phyloP scores from a whole-genome alignment of 1,140 invertebrate genomes.

The Probaryconus sp. region DNA sequence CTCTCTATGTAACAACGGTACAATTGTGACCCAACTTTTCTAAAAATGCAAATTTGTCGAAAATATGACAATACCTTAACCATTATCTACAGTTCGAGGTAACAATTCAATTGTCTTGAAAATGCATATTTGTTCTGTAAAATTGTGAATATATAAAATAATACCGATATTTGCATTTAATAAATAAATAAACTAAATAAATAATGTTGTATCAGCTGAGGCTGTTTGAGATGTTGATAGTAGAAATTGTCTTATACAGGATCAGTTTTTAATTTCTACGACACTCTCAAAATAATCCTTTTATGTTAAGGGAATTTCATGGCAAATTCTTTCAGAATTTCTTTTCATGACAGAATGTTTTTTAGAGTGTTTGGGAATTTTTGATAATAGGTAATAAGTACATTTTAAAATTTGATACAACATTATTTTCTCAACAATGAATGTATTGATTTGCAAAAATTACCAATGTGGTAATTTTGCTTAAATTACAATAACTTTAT shows the following conservation, averaged over 20 bases:
- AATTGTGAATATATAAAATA: slow-evolving; percentile 24
- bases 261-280: too few species aligned
- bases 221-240: too few species aligned
- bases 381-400: not conserved
- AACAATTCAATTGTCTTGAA: slow-evolving; percentile 37
- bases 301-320: too few species aligned
- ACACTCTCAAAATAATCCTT: slow-evolving; percentile 7
- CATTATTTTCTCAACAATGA: slow-evolving; percentile 28
- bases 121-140: slow-evolving; percentile 21
- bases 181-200: slow-evolving; percentile 1
- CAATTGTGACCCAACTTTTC: too few species aligned
- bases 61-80: slow-evolving; percentile 29
- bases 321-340: too few species aligned
- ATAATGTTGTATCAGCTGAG: slow-evolving; percentile 34
- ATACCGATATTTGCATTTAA: slow-evolving; percentile 3
- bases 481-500: not conserved
- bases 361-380: too few species aligned
- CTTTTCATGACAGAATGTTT: too few species aligned
- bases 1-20: too few species aligned
- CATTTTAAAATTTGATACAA: slow-evolving; percentile 15
- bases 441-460: slow-evolving; percentile 10
- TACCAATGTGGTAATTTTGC: slow-evolving; percentile 7
- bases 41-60: slow-evolving; percentile 47
- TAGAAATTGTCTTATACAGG: too few species aligned
- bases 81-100: slow-evolving; percentile 35